Evolutionary conservation across 2,113 vertebrate genomes (phyloP), one percentile per base, ranked within the genome.

Genomic region (Carassius carassius): DNA sequence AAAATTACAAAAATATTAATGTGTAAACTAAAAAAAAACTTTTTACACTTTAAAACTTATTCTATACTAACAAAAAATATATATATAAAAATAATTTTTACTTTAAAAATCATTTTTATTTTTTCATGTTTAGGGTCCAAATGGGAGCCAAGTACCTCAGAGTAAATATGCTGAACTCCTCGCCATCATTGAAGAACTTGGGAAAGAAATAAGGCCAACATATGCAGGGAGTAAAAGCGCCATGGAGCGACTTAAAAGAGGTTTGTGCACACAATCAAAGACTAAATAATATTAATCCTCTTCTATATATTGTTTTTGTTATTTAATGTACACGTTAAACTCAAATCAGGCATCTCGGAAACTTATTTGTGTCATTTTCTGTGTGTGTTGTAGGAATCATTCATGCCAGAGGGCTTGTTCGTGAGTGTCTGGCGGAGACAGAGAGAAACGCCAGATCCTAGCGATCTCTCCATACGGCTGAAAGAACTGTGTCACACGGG

Each of bases 141-240:
- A 95, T 83, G 97, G 94, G 82, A 98, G 93, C 92, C 97, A 99
- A 93, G 98, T 97, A 87, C 98, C 98, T 49, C 97, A 99, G 87
- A 99, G 98, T 93, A 99, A 99, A 92, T 99, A 99, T 1, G 97
- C 97, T 29, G 98, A 99, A 92, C 96, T 99, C 86, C 95, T 99
- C 90, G 96, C 96, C 88, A 98, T 99, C 92, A 99, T 99, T 3
- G 98, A 99, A 86, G 98, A 99, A 91, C 92, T 99, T 37, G 98
- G 98, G 21, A 99, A 99, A 90, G 98, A 99, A 94, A 99, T 99
- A 91, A 94, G 98, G 90, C 98, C 98, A 14, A 99, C 98, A 0
- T 99, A 99, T 0, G 98, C 98, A 1, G 98, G 98, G 65, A 99
- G 98, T 86, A 99, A 99, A 95, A 99, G 97, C 19, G 98, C 98